Evolutionary conservation across 2,888 invertebrate species (phyloP).

Genomic region (Noctua pronuba): DNA sequence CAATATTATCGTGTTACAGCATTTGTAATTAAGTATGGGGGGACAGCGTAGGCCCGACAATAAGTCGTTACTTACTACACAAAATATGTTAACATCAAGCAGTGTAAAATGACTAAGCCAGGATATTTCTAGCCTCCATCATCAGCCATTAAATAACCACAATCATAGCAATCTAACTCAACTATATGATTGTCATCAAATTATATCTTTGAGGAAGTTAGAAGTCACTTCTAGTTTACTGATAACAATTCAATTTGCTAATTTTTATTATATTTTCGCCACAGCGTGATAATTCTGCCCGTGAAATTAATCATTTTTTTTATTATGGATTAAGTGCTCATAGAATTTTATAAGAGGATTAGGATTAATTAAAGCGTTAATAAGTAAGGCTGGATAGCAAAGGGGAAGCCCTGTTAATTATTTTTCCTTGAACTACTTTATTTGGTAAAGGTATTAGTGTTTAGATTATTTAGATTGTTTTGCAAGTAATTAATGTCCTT

Average conservation of each 20-base stretch:
- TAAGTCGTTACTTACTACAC: no score
- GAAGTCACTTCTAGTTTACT: not conserved
- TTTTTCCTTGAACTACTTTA: not conserved
- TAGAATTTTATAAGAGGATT: not conserved
- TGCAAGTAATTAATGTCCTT: not conserved
- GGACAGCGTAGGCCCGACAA: no score
- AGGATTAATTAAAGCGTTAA: constrained; percentile 6
- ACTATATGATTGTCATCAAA: not conserved
- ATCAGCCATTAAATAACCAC: not conserved
- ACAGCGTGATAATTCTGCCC: not conserved
- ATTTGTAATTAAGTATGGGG: no score
- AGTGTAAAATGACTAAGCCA: not conserved
- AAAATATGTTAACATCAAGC: no score
- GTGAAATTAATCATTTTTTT: not conserved
- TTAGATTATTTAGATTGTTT: not conserved
- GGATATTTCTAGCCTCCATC: not conserved
- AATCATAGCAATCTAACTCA: not conserved
- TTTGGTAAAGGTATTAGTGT: not conserved
- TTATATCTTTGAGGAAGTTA: not conserved
- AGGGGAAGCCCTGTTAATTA: constrained; percentile 3
- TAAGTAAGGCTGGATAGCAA: not conserved
- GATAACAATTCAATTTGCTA: not conserved
- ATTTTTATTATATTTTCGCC: not conserved
- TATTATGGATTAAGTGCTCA: not conserved
- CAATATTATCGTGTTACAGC: no score